These are phyloP conservation scores for Heteromormyrus szaboi DNA, from an alignment of 2,797 vertebrate species.

Conservation along the genomic window DNA sequence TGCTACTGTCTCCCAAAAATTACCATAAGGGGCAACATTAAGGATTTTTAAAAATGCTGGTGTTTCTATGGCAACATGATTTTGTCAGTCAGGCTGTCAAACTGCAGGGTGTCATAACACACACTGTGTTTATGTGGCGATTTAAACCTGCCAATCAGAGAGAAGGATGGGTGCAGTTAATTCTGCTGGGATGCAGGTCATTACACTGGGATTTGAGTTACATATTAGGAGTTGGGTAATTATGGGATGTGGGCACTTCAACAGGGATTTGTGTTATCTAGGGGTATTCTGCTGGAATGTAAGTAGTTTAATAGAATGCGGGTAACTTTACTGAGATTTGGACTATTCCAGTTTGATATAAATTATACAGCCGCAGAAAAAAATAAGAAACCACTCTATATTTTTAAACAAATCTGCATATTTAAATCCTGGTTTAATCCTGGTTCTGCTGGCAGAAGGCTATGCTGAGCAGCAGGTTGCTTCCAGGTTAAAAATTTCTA, in stretches of 20 bases:
- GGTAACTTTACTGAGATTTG: background rate
- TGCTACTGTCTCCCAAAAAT: background rate
- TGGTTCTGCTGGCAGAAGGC: background rate
- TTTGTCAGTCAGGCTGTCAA: background rate
- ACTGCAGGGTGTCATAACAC: background rate
- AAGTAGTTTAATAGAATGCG: background rate
- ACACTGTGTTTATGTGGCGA: slow-evolving; percentile 20
- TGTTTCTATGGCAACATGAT: background rate
- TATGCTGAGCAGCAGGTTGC: background rate
- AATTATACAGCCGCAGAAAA: background rate
- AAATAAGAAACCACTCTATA: background rate
- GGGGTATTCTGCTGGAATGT: background rate
- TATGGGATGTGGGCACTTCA: background rate
- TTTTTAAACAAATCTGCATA: background rate
- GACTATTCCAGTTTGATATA: background rate
- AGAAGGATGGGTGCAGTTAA: background rate
- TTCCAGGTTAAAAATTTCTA: too few species aligned
- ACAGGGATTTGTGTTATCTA: background rate
- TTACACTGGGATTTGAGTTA: background rate
- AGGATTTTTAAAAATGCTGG: background rate
- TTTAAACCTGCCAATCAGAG: slow-evolving; percentile 24
- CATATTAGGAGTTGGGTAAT: background rate
- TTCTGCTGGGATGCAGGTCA: background rate
- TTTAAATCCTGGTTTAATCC: background rate
- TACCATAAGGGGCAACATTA: background rate